These are phyloP conservation scores for Brachionus rubens DNA, from an alignment of 1,140 invertebrate genomes.

Conservation along the genomic window DNA sequence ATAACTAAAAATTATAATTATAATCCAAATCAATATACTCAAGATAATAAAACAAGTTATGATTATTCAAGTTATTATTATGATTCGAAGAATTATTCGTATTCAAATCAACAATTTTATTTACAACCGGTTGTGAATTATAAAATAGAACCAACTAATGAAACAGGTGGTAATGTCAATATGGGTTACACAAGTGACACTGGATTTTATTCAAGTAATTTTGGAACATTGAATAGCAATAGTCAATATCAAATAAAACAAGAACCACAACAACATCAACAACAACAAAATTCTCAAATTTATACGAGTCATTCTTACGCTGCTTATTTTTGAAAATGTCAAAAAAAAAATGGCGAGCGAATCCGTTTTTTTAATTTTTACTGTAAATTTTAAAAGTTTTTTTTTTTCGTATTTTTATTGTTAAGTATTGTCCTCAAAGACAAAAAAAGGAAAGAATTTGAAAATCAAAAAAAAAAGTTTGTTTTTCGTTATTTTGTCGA, in stretches of 20 bases:
- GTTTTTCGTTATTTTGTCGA: too few relatives aligned
- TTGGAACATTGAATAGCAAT: neutral
- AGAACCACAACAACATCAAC: neutral
- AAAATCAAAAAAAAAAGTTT: too few relatives aligned
- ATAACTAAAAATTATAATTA: neutral
- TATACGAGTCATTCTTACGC: slow-evolving; percentile 15
- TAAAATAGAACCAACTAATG: neutral
- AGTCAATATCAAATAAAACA: neutral
- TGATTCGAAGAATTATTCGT: slow-evolving; percentile 1
- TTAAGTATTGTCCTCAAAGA: too few relatives aligned
- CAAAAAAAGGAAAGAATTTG: too few relatives aligned
- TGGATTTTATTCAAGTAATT: neutral
- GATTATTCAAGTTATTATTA: slow-evolving; percentile 10
- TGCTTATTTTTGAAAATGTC: slow-evolving; percentile 23
- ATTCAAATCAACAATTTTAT: slow-evolving; percentile 3
- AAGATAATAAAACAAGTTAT: neutral
- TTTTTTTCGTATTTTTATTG: too few relatives aligned
- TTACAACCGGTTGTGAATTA: neutral
- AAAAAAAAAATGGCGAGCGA: neutral
- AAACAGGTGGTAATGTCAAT: slow-evolving; percentile 1
- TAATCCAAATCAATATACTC: neutral
- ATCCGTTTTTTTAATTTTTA: neutral
- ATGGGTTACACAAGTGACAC: slow-evolving; percentile 1
- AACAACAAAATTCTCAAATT: neutral
- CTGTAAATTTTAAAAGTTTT: neutral